A percentile compares a stretch with the other conserved stretches of the same genome.
These are phyloP conservation scores for Andrena praecox DNA, from an alignment of 2,888 invertebrate genomes.

Conservation along the genomic window DNA sequence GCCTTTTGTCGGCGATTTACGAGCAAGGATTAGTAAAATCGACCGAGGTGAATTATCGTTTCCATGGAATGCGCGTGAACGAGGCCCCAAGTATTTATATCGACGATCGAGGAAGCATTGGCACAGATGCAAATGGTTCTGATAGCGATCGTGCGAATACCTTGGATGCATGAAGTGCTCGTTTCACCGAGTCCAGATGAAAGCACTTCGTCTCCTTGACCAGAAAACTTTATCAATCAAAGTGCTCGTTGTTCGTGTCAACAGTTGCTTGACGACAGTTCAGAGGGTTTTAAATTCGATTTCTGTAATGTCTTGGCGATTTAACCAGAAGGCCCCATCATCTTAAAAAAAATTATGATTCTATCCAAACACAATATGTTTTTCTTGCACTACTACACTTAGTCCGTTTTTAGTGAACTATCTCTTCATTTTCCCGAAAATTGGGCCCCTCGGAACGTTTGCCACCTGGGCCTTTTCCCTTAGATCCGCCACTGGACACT, in stretches of 20 bases:
- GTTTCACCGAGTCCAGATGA: neutral
- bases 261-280: neutral
- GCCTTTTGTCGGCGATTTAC: neutral
- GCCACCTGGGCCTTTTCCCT: too few relatives aligned
- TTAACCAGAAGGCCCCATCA: too few relatives aligned
- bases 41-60: slow-evolving; percentile 25
- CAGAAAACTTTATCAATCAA: neutral
- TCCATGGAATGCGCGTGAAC: slow-evolving; percentile 24
- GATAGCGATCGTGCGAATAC: slow-evolving; percentile 29
- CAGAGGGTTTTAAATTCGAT: too few relatives aligned
- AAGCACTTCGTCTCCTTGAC: slow-evolving; percentile 12
- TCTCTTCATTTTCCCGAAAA: too few relatives aligned
- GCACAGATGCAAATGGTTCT: slow-evolving; percentile 32
- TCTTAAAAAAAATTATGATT: too few relatives aligned
- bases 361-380: too few relatives aligned
- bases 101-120: slow-evolving; percentile 30
- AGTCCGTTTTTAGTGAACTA: too few relatives aligned
- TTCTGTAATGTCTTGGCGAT: too few relatives aligned
- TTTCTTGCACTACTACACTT: too few relatives aligned
- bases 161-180: neutral
- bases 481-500: too few relatives aligned
- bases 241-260: neutral
- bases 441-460: too few relatives aligned
- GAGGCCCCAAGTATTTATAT: slow-evolving; percentile 17
- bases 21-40: slow-evolving; percentile 5